Conservation (phyloP, 2,797 vertebrate species). For the Tadarida brasiliensis region DNA sequence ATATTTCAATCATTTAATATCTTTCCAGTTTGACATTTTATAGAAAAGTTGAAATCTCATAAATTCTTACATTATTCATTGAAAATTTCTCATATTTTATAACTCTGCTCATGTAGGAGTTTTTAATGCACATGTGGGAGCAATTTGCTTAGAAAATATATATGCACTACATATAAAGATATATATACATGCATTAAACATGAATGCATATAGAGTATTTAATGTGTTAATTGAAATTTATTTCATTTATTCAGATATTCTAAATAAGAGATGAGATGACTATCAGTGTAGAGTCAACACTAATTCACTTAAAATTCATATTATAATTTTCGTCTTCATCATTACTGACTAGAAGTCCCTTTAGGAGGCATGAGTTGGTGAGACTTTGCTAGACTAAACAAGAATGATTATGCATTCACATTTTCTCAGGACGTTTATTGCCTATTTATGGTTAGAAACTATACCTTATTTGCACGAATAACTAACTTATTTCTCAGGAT, state of each 20-base stretch:
- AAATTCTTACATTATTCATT: background rate
- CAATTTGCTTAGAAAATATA: background rate
- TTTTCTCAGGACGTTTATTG: background rate
- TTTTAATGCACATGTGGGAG: background rate
- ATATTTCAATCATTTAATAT: background rate
- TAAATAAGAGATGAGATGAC: background rate
- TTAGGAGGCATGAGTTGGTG: background rate
- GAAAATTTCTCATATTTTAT: background rate
- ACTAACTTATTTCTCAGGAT: constrained; percentile 49
- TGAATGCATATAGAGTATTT: background rate
- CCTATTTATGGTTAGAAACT: background rate
- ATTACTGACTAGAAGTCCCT: background rate
- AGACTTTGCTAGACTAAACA: background rate
- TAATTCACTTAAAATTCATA: background rate
- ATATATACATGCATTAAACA: background rate
- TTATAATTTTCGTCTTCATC: background rate
- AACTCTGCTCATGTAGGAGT: background rate
- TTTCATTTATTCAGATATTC: background rate
- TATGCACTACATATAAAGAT: background rate
- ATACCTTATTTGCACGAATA: constrained; percentile 49
- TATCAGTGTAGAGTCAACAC: background rate
- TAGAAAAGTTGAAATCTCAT: background rate
- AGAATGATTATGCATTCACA: background rate
- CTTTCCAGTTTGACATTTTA: background rate
- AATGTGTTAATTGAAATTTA: background rate